Evolutionary conservation across 2,888 invertebrate genomes (phyloP), one percentile per base, ranked within the genome.

Genomic region (Ichneumoninae sp.): DNA sequence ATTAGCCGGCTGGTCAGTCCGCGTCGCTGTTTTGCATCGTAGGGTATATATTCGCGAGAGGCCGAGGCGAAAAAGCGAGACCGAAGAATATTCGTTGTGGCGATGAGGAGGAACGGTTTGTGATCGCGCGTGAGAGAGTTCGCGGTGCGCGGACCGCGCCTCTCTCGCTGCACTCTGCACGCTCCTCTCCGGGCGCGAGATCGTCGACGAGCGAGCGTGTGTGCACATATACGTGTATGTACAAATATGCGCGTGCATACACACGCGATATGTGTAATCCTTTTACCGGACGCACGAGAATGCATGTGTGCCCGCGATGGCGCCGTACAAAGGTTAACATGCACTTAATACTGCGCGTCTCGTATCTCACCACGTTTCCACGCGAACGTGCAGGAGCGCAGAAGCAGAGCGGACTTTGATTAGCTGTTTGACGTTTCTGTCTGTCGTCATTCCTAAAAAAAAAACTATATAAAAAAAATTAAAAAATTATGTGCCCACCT

Each of bases 1-100:
- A 92, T 92, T 92, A 92, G 90, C 89, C 88, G 88, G 87, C 88
- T 85, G 86, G 88, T 86, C 88, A 87, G 88, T 86, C 86, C 79
- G 81, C 88, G 85, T 85, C 83, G 85, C 89, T 89, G 88, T 89
- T 91, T 91, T 90, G 90, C 90, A 91, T 91, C 86, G 87, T 83
- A 68, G 73, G 76, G 73, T 26, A 57, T 57, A 13, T 13, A 26
- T 57, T 10, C 57, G 22, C 57, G 57, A 26, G 57, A 57, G 57
- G 57, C 22, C 22, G 26, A 57, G 57, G 22, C 57, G 57, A 57
- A 57, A 57, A 57, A 69, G 68, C 81, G 76, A 60, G 81, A 68
- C 52, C 71, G 68, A 63, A 54, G 63, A 26, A 81, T 57, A 57
- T 57, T 60, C 68, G 50, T 50, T 68, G n/a, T 22, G 70, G 71